Percentiles rank a stretch among this genome's conserved stretches.
These are phyloP conservation scores for Diadumene lineata DNA, from an alignment of 92 coral and sea anemone species.

Conservation along the genomic window DNA sequence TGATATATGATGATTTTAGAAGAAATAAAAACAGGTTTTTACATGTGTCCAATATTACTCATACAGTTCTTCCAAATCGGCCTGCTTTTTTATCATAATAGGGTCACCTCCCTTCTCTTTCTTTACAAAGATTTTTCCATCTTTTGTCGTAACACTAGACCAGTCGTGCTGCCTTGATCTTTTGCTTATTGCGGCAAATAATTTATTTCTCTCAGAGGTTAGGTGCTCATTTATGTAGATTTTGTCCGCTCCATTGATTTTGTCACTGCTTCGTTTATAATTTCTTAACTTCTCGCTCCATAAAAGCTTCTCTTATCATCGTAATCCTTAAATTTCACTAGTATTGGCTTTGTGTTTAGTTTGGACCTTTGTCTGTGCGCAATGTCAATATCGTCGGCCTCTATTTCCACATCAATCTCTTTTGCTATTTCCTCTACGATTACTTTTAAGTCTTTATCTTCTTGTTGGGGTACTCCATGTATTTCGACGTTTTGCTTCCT, in stretches of 20 bases:
- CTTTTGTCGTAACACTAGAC: neutral
- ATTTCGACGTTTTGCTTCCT: conserved; percentile 6
- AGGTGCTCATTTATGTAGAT: neutral
- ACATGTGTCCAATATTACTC: too few species aligned
- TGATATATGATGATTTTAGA: too few species aligned
- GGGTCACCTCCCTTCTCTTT: neutral
- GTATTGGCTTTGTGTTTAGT: neutral
- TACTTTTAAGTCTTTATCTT: neutral
- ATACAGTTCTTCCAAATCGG: conserved; percentile 11
- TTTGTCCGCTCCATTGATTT: neutral
- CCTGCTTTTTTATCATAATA: neutral
- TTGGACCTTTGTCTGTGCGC: neutral
- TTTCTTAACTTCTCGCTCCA: neutral
- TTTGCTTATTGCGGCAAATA: neutral
- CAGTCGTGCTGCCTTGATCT: neutral
- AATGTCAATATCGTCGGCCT: conserved; percentile 4
- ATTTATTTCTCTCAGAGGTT: neutral
- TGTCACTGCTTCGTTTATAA: neutral
- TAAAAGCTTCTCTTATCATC: neutral
- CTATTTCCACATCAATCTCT: neutral
- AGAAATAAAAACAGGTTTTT: too few species aligned
- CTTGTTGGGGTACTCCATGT: conserved; percentile 1
- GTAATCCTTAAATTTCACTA: neutral
- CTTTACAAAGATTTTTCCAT: conserved; percentile 6
- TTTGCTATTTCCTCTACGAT: neutral